These are phyloP conservation scores for Lissocephala sabroskyi DNA, from an alignment of 2,888 invertebrate species.

Conservation along the genomic window DNA sequence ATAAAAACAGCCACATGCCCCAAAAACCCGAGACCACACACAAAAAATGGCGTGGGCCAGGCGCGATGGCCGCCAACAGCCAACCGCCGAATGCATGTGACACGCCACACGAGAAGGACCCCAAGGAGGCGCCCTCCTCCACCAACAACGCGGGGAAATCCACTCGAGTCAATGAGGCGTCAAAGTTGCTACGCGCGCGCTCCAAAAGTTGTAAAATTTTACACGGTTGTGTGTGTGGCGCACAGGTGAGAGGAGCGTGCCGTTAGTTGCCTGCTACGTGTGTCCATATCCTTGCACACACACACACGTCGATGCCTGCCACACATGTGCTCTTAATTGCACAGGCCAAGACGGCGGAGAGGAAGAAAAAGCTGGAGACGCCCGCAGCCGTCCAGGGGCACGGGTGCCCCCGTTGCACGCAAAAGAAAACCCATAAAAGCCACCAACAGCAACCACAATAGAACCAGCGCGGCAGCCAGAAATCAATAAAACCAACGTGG, in stretches of 20 bases:
- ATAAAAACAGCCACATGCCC: slow-evolving; percentile 47
- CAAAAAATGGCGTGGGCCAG: slow-evolving; percentile 10
- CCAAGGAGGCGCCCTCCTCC: background rate
- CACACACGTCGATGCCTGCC: slow-evolving; percentile 24
- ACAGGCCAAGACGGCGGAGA: slow-evolving; percentile 41
- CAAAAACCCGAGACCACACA: slow-evolving; percentile 22
- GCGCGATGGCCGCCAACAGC: slow-evolving; percentile 44
- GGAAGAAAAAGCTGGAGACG: slow-evolving; percentile 7
- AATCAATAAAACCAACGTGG: slow-evolving; percentile 69
- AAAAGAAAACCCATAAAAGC: slow-evolving; percentile 49
- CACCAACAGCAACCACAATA: no score
- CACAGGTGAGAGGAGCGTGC: slow-evolving; percentile 9
- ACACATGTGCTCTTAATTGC: slow-evolving; percentile 68
- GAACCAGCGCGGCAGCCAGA: slow-evolving; percentile 30
- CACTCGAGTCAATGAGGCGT: slow-evolving; percentile 62
- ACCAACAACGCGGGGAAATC: slow-evolving; percentile 25
- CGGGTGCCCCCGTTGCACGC: background rate
- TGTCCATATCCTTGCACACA: slow-evolving; percentile 15
- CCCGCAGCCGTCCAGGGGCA: background rate
- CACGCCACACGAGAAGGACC: slow-evolving; percentile 33
- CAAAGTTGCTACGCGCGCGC: slow-evolving; percentile 53
- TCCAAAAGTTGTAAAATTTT: slow-evolving; percentile 64
- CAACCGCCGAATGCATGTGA: slow-evolving; percentile 62
- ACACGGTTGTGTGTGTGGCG: slow-evolving; percentile 21
- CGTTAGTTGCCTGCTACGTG: slow-evolving; percentile 12